Evolutionary conservation across 92 coral and sea anemone genomes (phyloP).

Genomic region (Pocillopora meandrina): DNA sequence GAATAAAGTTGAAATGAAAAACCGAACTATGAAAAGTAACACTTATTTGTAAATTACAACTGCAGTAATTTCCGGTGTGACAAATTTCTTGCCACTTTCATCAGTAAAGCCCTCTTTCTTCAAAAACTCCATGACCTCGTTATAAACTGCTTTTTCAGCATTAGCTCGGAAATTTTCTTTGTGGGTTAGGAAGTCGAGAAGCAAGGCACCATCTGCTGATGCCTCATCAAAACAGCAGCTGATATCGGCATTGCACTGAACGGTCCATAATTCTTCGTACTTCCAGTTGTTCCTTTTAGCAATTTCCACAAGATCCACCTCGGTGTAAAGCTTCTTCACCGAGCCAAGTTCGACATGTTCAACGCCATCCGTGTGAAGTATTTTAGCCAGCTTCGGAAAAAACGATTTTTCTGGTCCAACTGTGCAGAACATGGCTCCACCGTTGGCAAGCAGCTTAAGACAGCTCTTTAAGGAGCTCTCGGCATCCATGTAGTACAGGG

Average conservation of each 20-base stretch:
- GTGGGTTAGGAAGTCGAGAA: constrained; percentile 29
- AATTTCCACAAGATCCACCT: background rate
- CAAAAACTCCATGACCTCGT: constrained; percentile 11
- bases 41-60: constrained; percentile 9
- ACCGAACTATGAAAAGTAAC: too few relatives aligned
- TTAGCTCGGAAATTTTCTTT: background rate
- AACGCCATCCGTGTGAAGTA: background rate
- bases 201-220: background rate
- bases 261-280: background rate
- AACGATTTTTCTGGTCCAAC: background rate
- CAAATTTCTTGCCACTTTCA: background rate
- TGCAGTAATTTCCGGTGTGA: background rate
- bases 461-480: background rate
- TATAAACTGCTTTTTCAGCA: background rate
- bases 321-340: constrained; percentile 4
- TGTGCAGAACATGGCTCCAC: constrained; percentile 23
- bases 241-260: background rate
- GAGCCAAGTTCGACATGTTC: background rate
- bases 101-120: background rate
- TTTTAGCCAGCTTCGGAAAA: background rate
- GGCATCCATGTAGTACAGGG: constrained; percentile 26
- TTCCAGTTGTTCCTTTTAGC: constrained; percentile 14
- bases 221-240: constrained; percentile 14
- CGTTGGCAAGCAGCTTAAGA: background rate
- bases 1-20: too few relatives aligned